Percentiles rank a stretch among this genome's conserved stretches.
Conservation (phyloP, 2,888 invertebrate genomes). For the Papilio protenor region DNA sequence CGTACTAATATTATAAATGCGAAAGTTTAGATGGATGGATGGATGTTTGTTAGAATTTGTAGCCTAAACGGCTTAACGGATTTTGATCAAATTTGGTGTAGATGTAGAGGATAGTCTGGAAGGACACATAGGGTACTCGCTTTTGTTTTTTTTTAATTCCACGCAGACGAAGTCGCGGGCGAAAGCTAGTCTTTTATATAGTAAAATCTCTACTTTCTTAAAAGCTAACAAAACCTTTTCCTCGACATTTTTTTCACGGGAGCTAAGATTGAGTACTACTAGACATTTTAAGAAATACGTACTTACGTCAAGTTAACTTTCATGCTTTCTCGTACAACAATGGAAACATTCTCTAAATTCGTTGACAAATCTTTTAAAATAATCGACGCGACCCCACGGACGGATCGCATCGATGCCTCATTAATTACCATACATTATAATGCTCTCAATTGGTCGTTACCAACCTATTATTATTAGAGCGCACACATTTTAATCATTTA, state of each 20-base stretch:
- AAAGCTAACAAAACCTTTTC: background rate
- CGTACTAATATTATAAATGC: no score
- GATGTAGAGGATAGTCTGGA: no score
- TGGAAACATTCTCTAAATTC: slow-evolving; percentile 62
- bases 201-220: background rate
- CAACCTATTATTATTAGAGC: slow-evolving; percentile 52
- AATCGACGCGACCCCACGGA: slow-evolving; percentile 71
- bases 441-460: slow-evolving; percentile 66
- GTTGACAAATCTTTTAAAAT: slow-evolving; percentile 79
- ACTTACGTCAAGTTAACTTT: background rate
- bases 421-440: slow-evolving; percentile 71
- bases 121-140: no score
- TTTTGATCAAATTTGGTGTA: no score
- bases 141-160: no score
- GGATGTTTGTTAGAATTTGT: no score
- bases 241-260: background rate
- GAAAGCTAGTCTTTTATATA: no score
- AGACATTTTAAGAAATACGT: background rate
- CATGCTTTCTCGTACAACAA: slow-evolving; percentile 45
- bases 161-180: no score
- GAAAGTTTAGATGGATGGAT: no score
- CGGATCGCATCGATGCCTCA: slow-evolving; percentile 68
- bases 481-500: slow-evolving; percentile 20
- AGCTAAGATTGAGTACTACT: background rate
- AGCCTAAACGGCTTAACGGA: no score